phyloP scores from a whole-genome alignment of 2,888 invertebrate species.

The Campopleginae sp. region DNA sequence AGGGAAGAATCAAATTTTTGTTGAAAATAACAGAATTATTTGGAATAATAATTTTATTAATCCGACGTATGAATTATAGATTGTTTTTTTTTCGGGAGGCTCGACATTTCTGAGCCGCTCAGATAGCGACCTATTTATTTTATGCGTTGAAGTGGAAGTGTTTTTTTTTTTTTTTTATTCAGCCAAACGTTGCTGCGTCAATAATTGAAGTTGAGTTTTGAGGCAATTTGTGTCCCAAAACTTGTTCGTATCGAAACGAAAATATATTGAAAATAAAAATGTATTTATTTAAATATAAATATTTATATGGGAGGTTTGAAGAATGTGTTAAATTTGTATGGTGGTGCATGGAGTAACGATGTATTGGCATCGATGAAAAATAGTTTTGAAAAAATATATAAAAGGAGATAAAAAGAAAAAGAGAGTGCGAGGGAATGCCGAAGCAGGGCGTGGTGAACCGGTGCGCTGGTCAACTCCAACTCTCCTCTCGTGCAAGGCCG shows the following conservation, averaged over 20 bases:
- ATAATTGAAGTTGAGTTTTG: slow-evolving; percentile 3
- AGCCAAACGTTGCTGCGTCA: slow-evolving; percentile 14
- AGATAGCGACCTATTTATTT: background rate
- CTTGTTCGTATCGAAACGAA: too few relatives aligned
- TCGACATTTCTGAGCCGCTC: background rate
- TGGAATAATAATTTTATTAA: too few relatives aligned
- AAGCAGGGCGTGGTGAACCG: slow-evolving; percentile 81
- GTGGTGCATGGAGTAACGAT: background rate
- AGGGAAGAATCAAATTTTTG: too few relatives aligned
- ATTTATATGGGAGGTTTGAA: background rate
- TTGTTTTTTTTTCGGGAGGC: background rate
- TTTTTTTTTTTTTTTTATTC: background rate
- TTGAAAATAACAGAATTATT: too few relatives aligned
- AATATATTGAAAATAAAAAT: background rate
- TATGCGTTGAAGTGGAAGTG: slow-evolving; percentile 3
- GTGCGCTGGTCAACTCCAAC: slow-evolving; percentile 71
- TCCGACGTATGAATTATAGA: background rate
- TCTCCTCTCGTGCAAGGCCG: slow-evolving; percentile 81
- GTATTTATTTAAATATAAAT: background rate
- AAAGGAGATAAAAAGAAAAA: slow-evolving; percentile 40
- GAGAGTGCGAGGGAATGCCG: slow-evolving; percentile 77
- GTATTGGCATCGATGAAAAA: slow-evolving; percentile 41
- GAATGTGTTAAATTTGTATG: background rate
- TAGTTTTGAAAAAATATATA: slow-evolving; percentile 48
- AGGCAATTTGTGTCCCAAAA: background rate